Percentiles rank a stretch among this genome's conserved stretches.
Evolutionary conservation across 2,888 invertebrate species (phyloP).

Genomic region (Tupiocoris notatus): DNA sequence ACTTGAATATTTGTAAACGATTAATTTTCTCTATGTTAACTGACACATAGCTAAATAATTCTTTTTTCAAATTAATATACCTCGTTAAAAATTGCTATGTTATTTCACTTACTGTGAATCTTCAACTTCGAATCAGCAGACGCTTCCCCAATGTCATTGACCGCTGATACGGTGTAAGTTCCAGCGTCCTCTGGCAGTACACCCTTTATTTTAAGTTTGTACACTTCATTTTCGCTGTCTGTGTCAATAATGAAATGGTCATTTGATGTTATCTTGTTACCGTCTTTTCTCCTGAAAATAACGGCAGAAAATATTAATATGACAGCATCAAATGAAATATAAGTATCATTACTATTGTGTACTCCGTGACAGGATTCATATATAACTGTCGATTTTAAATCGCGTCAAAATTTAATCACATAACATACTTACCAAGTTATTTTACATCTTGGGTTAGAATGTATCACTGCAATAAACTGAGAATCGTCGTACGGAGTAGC

Average conservation of each 20-base stretch:
- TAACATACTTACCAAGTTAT: conserved; percentile 69
- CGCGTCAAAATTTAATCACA: no score
- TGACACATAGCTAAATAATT: no score
- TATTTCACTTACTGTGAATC: conserved; percentile 66
- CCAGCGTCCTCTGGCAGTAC: conserved; percentile 73
- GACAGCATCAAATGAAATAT: no score
- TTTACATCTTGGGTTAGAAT: conserved; percentile 86
- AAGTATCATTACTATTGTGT: no score
- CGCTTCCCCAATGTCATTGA: conserved; percentile 73
- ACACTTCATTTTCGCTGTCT: conserved; percentile 64
- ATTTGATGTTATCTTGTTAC: conserved; percentile 57
- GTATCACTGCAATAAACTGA: conserved; percentile 75
- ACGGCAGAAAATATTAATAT: no score
- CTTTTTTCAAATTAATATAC: no score
- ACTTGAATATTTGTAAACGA: no score
- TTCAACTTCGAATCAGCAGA: conserved; percentile 67
- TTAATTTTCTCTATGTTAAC: no score
- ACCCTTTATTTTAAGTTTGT: conserved; percentile 70
- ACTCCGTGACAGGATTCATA: background rate
- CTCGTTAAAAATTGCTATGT: no score
- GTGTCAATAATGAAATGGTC: conserved; percentile 62
- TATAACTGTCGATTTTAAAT: no score
- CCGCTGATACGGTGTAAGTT: conserved; percentile 73
- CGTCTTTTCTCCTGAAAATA: conserved; percentile 47
- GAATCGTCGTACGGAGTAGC: conserved; percentile 76